Percentiles rank a stretch among this genome's conserved stretches.
Conservation (phyloP, 2,888 invertebrate genomes). For the Himalopsyche tibetana region DNA sequence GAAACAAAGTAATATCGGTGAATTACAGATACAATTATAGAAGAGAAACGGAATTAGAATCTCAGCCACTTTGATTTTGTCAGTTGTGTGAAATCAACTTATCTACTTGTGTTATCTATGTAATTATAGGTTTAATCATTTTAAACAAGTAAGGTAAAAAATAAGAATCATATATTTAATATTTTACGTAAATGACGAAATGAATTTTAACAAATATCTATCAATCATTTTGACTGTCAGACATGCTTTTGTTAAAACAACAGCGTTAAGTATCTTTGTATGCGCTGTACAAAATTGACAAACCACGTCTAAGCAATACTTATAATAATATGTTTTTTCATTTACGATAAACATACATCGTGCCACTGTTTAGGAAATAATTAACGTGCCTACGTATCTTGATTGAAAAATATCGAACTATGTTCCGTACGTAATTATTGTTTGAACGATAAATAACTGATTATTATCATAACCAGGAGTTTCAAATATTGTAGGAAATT, state of each 20-base stretch:
- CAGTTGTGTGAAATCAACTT: too few species aligned
- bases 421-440: not conserved
- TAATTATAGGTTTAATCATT: too few species aligned
- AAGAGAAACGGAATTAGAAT: too few species aligned
- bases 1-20: too few species aligned
- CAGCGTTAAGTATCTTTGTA: not conserved
- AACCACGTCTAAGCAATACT: not conserved
- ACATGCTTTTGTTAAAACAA: not conserved
- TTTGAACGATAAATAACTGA: not conserved
- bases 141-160: too few species aligned
- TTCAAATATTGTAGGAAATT: not conserved
- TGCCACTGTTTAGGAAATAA: slow-evolving; percentile 4
- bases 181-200: not conserved
- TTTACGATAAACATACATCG: slow-evolving; percentile 3
- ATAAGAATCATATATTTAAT: too few species aligned
- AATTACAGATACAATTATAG: too few species aligned
- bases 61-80: too few species aligned
- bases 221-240: slow-evolving; percentile 6
- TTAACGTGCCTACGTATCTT: not conserved
- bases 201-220: slow-evolving; percentile 4
- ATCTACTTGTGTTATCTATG: too few species aligned
- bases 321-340: not conserved
- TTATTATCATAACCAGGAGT: not conserved
- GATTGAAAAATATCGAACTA: slow-evolving; percentile 14
- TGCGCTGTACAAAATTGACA: not conserved